Evolutionary conservation across 2,888 invertebrate genomes (phyloP), one percentile per base, ranked within the genome.

Genomic region (Euspilapteryx auroguttella): DNA sequence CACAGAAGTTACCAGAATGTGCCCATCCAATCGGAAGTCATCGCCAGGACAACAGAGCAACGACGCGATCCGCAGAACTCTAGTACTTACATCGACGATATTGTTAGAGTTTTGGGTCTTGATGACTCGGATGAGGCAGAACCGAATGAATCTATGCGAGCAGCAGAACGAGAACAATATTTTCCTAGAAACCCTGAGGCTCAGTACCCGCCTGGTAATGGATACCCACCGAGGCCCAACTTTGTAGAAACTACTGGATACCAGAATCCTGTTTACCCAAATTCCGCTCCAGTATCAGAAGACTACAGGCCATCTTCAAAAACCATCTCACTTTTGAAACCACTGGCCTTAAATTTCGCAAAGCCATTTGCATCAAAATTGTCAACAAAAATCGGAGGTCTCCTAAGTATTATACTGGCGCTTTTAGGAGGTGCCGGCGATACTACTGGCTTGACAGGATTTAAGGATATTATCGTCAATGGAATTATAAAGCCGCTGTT

Each of bases 401-500:
- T 76, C 22, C 46, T 68, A 15, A 47, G 59, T 12, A 42, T 75
- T 25, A 45, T 65, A 7, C 39, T 66, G 11, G 44, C 61, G 14
- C 42, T 73, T 6, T 39, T 75, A 1, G 61, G 69, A 11, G 47
- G 58, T 1, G 34, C 47, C 4, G 37, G 50, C 0, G 54, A 54
- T 14, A 55, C 52, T 28, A 34, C 50, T 2, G 47, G 57, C 34
- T 28, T 59, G 24, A 51, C 46, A 36, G 69, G 68, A 9, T 49
- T 75, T 14, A 63, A 58, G 34, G 64, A 63, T 20, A 38, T 65
- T 3, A 38, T 69, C 11, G 48, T 66, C 21, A 59, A 68, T 21
- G 66, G 68, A 6, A 56, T 76, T 31, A 36, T 75, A 21, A 64
- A 51, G 32, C 68, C 73, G 2, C 42, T 75, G 4, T 39, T 68